These are phyloP conservation scores for Pollenia labialis DNA, from an alignment of 2,888 invertebrate genomes.

Conservation along the genomic window DNA sequence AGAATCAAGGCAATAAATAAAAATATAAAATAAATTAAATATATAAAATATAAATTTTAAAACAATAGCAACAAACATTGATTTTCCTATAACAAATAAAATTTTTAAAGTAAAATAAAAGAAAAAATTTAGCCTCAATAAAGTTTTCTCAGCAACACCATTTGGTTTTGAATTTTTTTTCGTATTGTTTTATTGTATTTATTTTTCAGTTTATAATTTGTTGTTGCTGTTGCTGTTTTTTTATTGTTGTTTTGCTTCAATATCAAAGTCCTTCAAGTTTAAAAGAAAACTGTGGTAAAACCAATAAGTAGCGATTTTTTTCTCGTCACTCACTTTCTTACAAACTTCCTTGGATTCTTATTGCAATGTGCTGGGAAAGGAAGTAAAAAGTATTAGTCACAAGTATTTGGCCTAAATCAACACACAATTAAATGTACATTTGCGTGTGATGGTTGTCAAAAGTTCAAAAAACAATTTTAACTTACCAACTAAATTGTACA, in stretches of 20 bases:
- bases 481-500: background rate
- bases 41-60: slow-evolving; percentile 24
- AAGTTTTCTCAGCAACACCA: slow-evolving; percentile 39
- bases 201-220: background rate
- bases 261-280: slow-evolving; percentile 56
- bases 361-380: background rate
- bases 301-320: slow-evolving; percentile 14
- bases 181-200: background rate
- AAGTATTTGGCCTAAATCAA: slow-evolving; percentile 66
- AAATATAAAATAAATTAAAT: no score
- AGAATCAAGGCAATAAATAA: slow-evolving; percentile 37
- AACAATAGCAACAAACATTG: background rate
- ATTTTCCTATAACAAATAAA: background rate
- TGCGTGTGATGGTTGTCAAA: slow-evolving; percentile 52
- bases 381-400: slow-evolving; percentile 44
- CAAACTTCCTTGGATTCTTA: slow-evolving; percentile 1
- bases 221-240: background rate
- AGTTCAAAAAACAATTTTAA: slow-evolving; percentile 13
- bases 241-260: background rate
- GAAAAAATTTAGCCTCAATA: slow-evolving; percentile 1
- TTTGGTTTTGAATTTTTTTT: slow-evolving; percentile 50
- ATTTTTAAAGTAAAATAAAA: slow-evolving; percentile 1
- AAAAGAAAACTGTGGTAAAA: slow-evolving; percentile 50
- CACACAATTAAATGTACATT: slow-evolving; percentile 65
- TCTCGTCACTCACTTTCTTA: slow-evolving; percentile 22